These are phyloP conservation scores for Furcula furcula DNA, from an alignment of 2,888 invertebrate species.

Conservation along the genomic window DNA sequence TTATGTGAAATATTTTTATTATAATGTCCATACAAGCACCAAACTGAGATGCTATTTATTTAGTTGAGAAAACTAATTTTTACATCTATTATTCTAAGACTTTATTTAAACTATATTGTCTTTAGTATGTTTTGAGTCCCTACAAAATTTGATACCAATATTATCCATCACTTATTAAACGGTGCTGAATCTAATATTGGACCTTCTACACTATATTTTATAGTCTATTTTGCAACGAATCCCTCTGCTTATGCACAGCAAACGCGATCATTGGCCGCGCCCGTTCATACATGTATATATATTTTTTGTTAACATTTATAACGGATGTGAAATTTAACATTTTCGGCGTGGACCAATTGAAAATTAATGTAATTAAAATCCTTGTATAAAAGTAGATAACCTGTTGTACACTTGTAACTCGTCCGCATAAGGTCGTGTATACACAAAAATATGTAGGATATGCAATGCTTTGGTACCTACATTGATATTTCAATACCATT, in stretches of 20 bases:
- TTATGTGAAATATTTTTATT: too few species aligned
- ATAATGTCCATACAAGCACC: too few species aligned
- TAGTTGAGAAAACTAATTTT: too few species aligned
- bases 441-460: too few species aligned
- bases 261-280: conserved; percentile 29
- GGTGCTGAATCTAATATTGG: background rate
- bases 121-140: background rate
- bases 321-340: conserved; percentile 17
- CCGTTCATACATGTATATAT: too few species aligned
- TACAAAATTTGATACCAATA: background rate
- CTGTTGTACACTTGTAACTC: conserved; percentile 17
- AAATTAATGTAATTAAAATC: conserved; percentile 3
- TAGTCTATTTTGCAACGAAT: background rate
- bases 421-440: conserved; percentile 12
- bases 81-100: too few species aligned
- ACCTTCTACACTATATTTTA: background rate
- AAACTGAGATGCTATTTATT: too few species aligned
- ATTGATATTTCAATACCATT: too few species aligned
- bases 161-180: background rate
- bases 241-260: background rate
- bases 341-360: conserved; percentile 44
- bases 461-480: too few species aligned
- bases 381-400: conserved; percentile 22
- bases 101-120: too few species aligned
- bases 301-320: conserved; percentile 8